A percentile compares a stretch with the other conserved stretches of the same genome.
These are phyloP conservation scores for Platysternon megacephalum DNA, from an alignment of 2,113 vertebrate genomes.

Conservation along the genomic window DNA sequence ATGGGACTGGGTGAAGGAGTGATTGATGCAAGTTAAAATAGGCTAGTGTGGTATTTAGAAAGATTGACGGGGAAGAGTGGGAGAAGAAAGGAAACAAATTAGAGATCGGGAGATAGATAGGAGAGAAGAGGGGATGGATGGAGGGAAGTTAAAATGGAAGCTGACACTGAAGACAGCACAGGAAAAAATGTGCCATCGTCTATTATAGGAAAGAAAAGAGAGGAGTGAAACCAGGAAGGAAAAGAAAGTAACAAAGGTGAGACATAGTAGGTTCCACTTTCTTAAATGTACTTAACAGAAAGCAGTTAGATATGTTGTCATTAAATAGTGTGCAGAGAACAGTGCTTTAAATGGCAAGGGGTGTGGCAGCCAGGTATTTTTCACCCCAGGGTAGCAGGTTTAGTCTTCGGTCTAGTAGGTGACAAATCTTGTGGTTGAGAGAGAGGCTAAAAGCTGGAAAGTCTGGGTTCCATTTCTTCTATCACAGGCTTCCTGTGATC, in stretches of 20 bases:
- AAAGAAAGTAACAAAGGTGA: neutral
- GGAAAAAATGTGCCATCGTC: neutral
- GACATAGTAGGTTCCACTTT: neutral
- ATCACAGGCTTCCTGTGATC: neutral
- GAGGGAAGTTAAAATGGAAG: neutral
- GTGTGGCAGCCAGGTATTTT: neutral
- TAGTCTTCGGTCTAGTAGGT: neutral
- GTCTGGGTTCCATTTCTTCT: slow-evolving; percentile 10
- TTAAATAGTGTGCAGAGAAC: neutral
- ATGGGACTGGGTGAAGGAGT: neutral
- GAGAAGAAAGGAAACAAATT: neutral
- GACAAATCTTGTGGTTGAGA: neutral
- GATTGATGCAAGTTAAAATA: neutral
- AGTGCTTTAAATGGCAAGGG: neutral
- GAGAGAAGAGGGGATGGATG: neutral
- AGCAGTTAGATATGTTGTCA: neutral
- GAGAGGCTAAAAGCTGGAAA: neutral
- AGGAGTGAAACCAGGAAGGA: neutral
- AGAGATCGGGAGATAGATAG: neutral
- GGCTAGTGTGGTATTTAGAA: neutral
- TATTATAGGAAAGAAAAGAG: neutral
- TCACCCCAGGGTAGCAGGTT: too few relatives aligned
- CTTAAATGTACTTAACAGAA: neutral
- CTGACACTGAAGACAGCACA: neutral
- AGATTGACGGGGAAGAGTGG: neutral